phyloP scores from a whole-genome alignment of 2,888 invertebrate genomes.

The Seira sanloemensis region DNA sequence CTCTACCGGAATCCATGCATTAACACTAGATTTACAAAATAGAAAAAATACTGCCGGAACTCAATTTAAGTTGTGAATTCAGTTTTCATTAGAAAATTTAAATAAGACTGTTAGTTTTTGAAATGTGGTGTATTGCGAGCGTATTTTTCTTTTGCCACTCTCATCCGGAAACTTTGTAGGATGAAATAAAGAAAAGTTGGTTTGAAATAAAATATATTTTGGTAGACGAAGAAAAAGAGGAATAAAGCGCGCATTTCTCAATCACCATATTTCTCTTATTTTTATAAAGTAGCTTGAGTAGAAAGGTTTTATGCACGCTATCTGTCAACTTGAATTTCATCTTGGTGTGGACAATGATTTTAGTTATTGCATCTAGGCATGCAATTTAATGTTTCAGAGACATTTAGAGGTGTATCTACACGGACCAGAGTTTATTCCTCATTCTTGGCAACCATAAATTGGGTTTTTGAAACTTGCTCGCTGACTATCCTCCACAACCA shows the following conservation, averaged over 20 bases:
- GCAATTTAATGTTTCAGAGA: slow-evolving; percentile 52
- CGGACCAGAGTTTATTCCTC: not conserved
- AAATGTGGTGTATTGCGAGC: too few relatives aligned
- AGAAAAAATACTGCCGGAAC: too few relatives aligned
- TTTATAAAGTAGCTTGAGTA: not conserved
- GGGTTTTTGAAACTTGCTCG: slow-evolving; percentile 1
- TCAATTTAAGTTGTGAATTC: too few relatives aligned
- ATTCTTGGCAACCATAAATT: slow-evolving; percentile 4
- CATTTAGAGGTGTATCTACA: not conserved
- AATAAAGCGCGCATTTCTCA: not conserved
- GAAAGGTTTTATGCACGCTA: slow-evolving; percentile 53
- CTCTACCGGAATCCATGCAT: too few relatives aligned
- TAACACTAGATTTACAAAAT: too few relatives aligned
- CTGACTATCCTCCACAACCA: not conserved
- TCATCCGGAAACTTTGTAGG: too few relatives aligned
- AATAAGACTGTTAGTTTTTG: too few relatives aligned
- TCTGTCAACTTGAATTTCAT: slow-evolving; percentile 57
- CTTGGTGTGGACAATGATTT: slow-evolving; percentile 54
- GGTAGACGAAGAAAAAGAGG: slow-evolving; percentile 1
- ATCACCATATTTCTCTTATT: not conserved
- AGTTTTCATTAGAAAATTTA: too few relatives aligned
- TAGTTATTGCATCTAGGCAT: slow-evolving; percentile 51
- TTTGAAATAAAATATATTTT: too few relatives aligned
- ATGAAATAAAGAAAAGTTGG: too few relatives aligned
- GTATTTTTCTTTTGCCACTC: too few relatives aligned